Evolutionary conservation across 2,113 vertebrate species (phyloP).

Genomic region (Dermatemys mawii): DNA sequence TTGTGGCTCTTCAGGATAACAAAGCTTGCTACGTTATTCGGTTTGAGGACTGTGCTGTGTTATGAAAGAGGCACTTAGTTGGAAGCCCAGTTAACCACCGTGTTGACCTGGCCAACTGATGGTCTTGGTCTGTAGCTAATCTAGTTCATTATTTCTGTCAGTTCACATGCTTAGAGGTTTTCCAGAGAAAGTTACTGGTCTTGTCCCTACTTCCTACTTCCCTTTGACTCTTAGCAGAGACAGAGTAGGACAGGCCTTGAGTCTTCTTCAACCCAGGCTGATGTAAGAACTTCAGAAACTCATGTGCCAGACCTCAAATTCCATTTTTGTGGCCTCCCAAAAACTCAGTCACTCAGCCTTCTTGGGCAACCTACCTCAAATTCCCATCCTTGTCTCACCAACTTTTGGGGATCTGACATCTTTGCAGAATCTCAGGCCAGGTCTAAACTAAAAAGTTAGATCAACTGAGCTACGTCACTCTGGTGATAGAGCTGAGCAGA

Average conservation of each 20-base stretch:
- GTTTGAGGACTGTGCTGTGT: background rate
- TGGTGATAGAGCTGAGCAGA: background rate
- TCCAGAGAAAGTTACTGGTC: background rate
- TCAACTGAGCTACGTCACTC: background rate
- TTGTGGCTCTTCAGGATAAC: background rate
- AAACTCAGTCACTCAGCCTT: rapidly evolving
- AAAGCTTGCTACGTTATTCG: background rate
- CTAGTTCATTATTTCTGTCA: background rate
- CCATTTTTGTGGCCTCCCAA: rapidly evolving
- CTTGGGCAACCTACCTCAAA: background rate
- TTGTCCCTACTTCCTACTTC: background rate
- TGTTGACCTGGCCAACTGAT: background rate
- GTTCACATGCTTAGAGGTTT: rapidly evolving
- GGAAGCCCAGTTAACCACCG: too few species aligned
- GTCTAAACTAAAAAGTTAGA: background rate
- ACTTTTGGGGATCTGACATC: background rate
- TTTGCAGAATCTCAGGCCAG: background rate
- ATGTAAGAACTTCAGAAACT: background rate
- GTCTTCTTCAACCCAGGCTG: background rate
- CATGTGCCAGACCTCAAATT: background rate
- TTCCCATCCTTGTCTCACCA: background rate
- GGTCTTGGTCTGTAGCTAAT: background rate
- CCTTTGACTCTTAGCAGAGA: background rate
- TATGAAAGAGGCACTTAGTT: background rate
- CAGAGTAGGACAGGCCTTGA: rapidly evolving